phyloP scores from a whole-genome alignment of 2,113 vertebrate species.

The Gymnarchus niloticus region DNA sequence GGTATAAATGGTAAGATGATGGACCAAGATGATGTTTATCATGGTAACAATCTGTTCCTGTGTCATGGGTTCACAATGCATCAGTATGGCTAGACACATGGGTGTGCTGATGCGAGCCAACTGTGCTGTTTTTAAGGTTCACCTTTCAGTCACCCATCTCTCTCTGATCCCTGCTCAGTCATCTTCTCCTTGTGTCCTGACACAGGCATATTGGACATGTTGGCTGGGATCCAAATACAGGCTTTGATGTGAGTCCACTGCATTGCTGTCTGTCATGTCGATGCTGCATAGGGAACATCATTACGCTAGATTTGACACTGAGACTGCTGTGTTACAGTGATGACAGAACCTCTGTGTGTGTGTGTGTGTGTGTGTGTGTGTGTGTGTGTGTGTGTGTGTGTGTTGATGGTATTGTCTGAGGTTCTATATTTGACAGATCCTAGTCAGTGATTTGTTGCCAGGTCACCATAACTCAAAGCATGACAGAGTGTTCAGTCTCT shows the following conservation, averaged over 20 bases:
- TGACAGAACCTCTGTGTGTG: not conserved
- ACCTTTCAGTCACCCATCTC: too few species aligned
- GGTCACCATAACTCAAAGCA: not conserved
- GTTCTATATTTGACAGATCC: not conserved
- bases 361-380: not conserved
- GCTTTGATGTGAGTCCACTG: conserved; percentile 88
- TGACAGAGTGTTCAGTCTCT: too few species aligned
- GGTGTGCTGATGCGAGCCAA: not conserved
- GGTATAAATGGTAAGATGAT: too few species aligned
- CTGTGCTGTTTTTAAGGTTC: not conserved
- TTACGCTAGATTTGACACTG: not conserved
- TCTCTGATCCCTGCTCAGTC: not conserved
- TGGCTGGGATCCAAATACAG: conserved; percentile 98
- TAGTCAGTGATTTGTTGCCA: not conserved
- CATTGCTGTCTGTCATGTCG: not conserved
- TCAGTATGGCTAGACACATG: not conserved
- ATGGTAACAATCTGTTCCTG: not conserved
- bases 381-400: not conserved
- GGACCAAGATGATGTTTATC: too few species aligned
- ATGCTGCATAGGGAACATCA: not conserved
- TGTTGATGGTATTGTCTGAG: not conserved
- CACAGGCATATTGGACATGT: conserved; percentile 91
- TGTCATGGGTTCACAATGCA: not conserved
- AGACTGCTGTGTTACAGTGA: not conserved
- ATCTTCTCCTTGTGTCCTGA: conserved; percentile 19